Percentiles rank a stretch among this genome's conserved stretches.
These are phyloP conservation scores for Dendrocopos noguchii DNA, from an alignment of 2,113 vertebrate genomes.

Conservation along the genomic window DNA sequence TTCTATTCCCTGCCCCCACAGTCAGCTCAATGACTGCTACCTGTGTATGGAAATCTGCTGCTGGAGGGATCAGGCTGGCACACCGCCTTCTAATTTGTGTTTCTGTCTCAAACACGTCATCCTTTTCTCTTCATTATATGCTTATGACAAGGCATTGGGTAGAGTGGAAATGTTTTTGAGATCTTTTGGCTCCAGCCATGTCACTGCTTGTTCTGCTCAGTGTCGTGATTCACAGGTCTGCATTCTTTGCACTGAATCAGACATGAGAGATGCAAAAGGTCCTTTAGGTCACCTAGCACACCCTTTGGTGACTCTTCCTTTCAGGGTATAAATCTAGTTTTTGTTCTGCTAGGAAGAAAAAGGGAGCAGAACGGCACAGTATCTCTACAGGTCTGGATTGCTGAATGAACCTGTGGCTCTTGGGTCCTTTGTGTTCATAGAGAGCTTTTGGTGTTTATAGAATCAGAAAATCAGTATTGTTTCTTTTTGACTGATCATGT, in stretches of 20 bases:
- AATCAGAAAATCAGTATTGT: neutral
- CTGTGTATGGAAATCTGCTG: neutral
- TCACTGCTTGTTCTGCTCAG: neutral
- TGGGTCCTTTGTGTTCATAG: neutral
- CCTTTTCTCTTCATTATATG: neutral
- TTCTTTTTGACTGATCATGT: neutral
- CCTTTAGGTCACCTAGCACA: neutral
- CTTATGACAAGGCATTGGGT: neutral
- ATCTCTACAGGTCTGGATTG: neutral
- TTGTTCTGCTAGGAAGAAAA: neutral
- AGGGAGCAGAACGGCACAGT: neutral
- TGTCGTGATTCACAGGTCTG: constrained; percentile 16
- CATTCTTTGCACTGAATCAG: constrained; percentile 48
- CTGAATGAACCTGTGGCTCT: neutral
- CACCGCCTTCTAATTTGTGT: neutral
- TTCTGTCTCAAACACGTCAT: neutral
- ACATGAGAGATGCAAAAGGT: neutral
- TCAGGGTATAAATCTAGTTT: neutral
- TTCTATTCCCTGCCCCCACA: neutral
- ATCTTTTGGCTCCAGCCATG: neutral
- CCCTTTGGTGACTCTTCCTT: constrained; percentile 18
- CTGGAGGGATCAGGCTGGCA: neutral
- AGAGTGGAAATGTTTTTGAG: neutral
- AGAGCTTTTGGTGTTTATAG: neutral
- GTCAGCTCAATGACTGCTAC: neutral